phyloP scores from a whole-genome alignment of 2,797 vertebrate genomes.

The Platalea minor region DNA sequence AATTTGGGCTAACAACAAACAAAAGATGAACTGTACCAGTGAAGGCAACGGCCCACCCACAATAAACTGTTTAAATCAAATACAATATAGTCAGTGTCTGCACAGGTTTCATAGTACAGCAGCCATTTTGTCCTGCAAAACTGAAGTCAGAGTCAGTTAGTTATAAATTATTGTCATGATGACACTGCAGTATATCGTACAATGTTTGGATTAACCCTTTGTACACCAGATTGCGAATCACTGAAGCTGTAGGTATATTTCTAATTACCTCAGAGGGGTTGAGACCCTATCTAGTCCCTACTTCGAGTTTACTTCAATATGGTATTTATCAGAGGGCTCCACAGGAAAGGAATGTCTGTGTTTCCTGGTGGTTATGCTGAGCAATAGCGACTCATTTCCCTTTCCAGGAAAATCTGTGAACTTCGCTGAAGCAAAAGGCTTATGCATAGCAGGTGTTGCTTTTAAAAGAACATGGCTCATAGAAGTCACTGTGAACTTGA shows the following conservation, averaged over 20 bases:
- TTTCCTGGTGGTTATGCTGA: neutral
- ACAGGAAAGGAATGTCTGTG: neutral
- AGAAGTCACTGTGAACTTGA: neutral
- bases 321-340: neutral
- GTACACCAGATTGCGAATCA: neutral
- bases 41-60: neutral
- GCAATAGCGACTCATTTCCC: neutral
- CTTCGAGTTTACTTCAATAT: neutral
- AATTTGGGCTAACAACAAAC: neutral
- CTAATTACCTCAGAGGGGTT: neutral
- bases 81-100: neutral
- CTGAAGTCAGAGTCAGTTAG: neutral
- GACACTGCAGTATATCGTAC: neutral
- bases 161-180: neutral
- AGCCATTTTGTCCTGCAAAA: neutral
- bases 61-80: neutral
- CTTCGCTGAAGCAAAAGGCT: neutral
- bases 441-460: neutral
- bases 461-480: neutral
- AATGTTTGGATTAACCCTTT: neutral
- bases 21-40: neutral
- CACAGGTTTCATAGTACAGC: neutral
- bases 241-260: neutral
- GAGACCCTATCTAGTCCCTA: neutral
- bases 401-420: slow-evolving; percentile 5